These are phyloP conservation scores for Cepphus grylle DNA, from an alignment of 2,113 vertebrate genomes.

Conservation along the genomic window DNA sequence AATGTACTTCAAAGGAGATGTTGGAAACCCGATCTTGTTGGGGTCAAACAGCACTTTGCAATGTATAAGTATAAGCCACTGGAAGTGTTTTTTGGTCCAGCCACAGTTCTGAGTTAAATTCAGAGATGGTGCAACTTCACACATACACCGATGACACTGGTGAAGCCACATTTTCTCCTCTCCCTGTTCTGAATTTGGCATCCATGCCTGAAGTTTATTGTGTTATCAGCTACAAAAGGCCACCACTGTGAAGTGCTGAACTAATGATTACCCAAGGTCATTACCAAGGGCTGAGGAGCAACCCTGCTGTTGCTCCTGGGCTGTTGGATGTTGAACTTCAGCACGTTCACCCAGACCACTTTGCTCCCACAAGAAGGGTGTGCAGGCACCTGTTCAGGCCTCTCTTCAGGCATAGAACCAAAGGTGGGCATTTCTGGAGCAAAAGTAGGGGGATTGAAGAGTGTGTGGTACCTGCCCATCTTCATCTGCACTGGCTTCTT, in stretches of 20 bases:
- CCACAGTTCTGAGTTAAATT: not conserved
- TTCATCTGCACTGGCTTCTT: not conserved
- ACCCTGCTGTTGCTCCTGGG: not conserved
- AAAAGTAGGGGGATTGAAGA: not conserved
- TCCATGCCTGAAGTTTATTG: not conserved
- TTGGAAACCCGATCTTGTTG: not conserved
- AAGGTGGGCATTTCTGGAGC: not conserved
- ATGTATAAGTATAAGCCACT: not conserved
- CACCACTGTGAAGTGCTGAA: not conserved
- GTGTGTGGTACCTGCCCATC: not conserved
- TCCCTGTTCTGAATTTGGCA: not conserved
- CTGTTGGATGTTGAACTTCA: not conserved
- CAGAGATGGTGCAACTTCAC: not conserved
- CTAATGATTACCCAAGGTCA: not conserved
- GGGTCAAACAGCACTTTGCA: not conserved
- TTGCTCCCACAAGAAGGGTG: not conserved
- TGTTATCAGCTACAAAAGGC: not conserved
- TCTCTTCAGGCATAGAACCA: not conserved
- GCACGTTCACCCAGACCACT: not conserved
- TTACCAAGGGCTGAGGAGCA: not conserved
- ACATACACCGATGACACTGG: fast-evolving
- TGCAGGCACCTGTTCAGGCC: not conserved
- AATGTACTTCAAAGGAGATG: not conserved
- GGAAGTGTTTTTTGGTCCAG: not conserved
- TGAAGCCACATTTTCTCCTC: not conserved